Conservation (phyloP, 2,113 vertebrate genomes). For the Lucifuga dentata region DNA sequence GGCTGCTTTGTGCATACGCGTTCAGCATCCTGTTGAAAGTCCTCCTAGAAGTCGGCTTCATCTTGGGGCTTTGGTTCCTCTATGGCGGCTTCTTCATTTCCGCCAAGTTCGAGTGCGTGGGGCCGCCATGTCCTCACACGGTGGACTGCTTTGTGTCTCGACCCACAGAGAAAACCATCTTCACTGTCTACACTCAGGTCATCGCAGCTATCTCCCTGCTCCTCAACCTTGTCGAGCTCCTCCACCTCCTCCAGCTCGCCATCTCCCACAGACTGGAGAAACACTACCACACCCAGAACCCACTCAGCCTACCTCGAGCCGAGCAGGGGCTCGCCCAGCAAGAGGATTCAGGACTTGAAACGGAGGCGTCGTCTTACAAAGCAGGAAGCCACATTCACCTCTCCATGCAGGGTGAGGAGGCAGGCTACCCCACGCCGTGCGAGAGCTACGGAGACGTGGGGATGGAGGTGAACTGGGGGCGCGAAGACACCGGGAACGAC, state of each 20-base stretch:
- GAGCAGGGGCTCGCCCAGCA: not conserved
- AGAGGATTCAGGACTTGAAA: slow-evolving; percentile 1
- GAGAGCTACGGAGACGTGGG: slow-evolving; percentile 45
- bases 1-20: slow-evolving; percentile 88
- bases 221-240: slow-evolving; percentile 91
- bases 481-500: slow-evolving; percentile 25
- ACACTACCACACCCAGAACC: slow-evolving; percentile 28
- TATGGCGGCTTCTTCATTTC: slow-evolving; percentile 90
- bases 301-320: not conserved
- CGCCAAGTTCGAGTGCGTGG: slow-evolving; percentile 86
- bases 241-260: slow-evolving; percentile 85
- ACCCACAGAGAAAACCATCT: slow-evolving; percentile 96
- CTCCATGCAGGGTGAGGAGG: slow-evolving; percentile 12
- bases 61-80: slow-evolving; percentile 91
- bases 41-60: slow-evolving; percentile 89
- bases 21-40: slow-evolving; percentile 89
- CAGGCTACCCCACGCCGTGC: slow-evolving; percentile 44
- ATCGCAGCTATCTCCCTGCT: slow-evolving; percentile 88
- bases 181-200: slow-evolving; percentile 94
- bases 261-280: slow-evolving; percentile 70
- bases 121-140: slow-evolving; percentile 87
- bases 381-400: slow-evolving; percentile 33
- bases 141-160: slow-evolving; percentile 97
- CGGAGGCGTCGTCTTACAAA: slow-evolving; percentile 20
- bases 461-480: slow-evolving; percentile 49